phyloP scores from a whole-genome alignment of 35 echinoderm and acorn worm genomes.

The Apostichopus parvimensis region DNA sequence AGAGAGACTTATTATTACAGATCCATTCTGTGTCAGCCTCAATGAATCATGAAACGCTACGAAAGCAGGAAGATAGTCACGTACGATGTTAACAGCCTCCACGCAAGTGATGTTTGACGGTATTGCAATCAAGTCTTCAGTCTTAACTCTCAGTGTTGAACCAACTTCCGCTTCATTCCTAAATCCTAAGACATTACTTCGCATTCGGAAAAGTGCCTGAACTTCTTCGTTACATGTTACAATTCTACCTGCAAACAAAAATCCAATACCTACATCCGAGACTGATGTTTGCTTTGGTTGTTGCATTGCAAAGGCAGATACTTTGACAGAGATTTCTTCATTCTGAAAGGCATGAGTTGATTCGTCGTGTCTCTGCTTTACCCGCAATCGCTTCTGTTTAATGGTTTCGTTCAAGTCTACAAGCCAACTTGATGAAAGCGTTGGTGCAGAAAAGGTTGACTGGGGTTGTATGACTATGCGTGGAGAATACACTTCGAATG shows the following conservation, averaged over 20 bases:
- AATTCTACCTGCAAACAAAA: slow-evolving; percentile 80
- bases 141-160: slow-evolving; percentile 68
- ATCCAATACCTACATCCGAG: slow-evolving; percentile 68
- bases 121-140: slow-evolving; percentile 80
- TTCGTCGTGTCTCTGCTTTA: slow-evolving; percentile 86
- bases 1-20: slow-evolving; percentile 87
- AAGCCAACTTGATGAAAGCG: slow-evolving; percentile 85
- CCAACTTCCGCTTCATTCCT: slow-evolving; percentile 63
- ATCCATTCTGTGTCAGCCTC: slow-evolving; percentile 82
- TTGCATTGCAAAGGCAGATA: slow-evolving; percentile 84
- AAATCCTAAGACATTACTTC: slow-evolving; percentile 85
- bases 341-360: slow-evolving; percentile 22
- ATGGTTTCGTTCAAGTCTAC: slow-evolving; percentile 79
- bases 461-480: slow-evolving; percentile 89
- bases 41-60: slow-evolving; percentile 95
- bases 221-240: slow-evolving; percentile 86
- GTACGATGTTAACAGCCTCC: slow-evolving; percentile 92
- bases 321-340: slow-evolving; percentile 81
- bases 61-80: slow-evolving; percentile 92
- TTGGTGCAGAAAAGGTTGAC: slow-evolving; percentile 90
- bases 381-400: slow-evolving; percentile 80
- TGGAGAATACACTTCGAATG: slow-evolving; percentile 73
- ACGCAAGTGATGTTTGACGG: slow-evolving; percentile 83
- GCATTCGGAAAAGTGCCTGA: slow-evolving; percentile 83
- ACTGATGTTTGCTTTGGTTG: slow-evolving; percentile 53